These are phyloP conservation scores for Cryptus viduatorius DNA, from an alignment of 2,888 invertebrate species.

Conservation along the genomic window DNA sequence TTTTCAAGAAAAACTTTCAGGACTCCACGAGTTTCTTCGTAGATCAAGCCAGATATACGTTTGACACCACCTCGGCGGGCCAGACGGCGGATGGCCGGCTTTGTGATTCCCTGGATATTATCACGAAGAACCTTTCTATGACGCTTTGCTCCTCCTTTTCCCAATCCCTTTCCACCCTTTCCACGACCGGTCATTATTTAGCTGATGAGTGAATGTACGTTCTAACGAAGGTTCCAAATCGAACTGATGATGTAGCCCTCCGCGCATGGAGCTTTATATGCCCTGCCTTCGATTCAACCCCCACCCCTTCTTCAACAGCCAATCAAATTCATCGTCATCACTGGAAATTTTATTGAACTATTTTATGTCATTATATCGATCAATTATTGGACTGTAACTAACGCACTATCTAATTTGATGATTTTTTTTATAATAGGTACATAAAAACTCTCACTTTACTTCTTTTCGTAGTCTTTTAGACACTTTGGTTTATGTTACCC, in stretches of 20 bases:
- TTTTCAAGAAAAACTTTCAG: slow-evolving; percentile 89
- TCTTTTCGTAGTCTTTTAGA: too few relatives aligned
- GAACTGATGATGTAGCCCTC: too few relatives aligned
- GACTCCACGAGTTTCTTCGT: slow-evolving; percentile 92
- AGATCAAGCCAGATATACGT: slow-evolving; percentile 91
- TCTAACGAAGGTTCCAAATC: slow-evolving; percentile 61
- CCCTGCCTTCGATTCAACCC: too few relatives aligned
- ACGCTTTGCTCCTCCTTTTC: slow-evolving; percentile 93
- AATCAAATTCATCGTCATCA: too few relatives aligned
- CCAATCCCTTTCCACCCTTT: slow-evolving; percentile 92
- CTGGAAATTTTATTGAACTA: too few relatives aligned
- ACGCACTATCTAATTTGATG: too few relatives aligned
- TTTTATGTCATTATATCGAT: too few relatives aligned
- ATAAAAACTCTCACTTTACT: too few relatives aligned
- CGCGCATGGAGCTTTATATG: too few relatives aligned
- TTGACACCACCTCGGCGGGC: slow-evolving; percentile 88
- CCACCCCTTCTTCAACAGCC: too few relatives aligned
- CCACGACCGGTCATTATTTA: slow-evolving; percentile 91
- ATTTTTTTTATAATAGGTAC: too few relatives aligned
- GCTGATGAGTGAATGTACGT: background rate
- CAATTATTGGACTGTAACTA: too few relatives aligned
- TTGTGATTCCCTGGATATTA: slow-evolving; percentile 88
- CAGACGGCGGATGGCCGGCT: slow-evolving; percentile 89
- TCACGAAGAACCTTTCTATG: slow-evolving; percentile 88
- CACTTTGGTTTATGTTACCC: background rate